Evolutionary conservation across 2,888 invertebrate genomes (phyloP).

Genomic region (Drosophila diplacantha): DNA sequence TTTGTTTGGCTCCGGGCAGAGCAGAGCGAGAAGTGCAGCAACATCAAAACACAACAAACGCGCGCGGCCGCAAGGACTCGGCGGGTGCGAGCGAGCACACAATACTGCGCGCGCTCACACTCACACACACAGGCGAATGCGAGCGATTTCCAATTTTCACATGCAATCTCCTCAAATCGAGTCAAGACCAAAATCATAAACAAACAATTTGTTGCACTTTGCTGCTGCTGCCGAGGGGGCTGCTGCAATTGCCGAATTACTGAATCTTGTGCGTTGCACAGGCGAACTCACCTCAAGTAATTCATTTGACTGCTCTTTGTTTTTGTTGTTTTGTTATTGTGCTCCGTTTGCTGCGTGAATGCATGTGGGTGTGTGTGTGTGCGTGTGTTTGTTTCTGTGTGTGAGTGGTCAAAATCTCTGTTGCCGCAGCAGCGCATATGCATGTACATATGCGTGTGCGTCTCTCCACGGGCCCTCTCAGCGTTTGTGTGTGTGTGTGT

Average conservation of each 20-base stretch:
- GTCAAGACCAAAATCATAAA: slow-evolving; percentile 36
- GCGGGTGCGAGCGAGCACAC: slow-evolving; percentile 62
- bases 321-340: slow-evolving; percentile 50
- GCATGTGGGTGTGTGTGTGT: slow-evolving; percentile 49
- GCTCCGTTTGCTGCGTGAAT: slow-evolving; percentile 59
- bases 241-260: slow-evolving; percentile 12
- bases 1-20: slow-evolving; percentile 26
- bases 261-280: slow-evolving; percentile 6
- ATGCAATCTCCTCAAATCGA: slow-evolving; percentile 10
- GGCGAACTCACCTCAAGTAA: slow-evolving; percentile 57
- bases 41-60: slow-evolving; percentile 68
- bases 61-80: slow-evolving; percentile 29
- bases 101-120: slow-evolving; percentile 42
- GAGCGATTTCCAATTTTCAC: slow-evolving; percentile 50
- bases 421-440: slow-evolving; percentile 47
- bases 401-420: slow-evolving; percentile 41
- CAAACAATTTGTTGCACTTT: slow-evolving; percentile 52
- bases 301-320: slow-evolving; percentile 54
- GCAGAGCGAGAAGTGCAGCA: slow-evolving; percentile 57
- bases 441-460: slow-evolving; percentile 41
- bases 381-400: slow-evolving; percentile 40
- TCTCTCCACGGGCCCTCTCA: slow-evolving; percentile 10
- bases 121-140: slow-evolving; percentile 14
- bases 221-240: slow-evolving; percentile 1
- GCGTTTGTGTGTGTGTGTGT: slow-evolving; percentile 43